Evolutionary conservation across 1,140 invertebrate species (phyloP).

Genomic region (Nebria ingens): DNA sequence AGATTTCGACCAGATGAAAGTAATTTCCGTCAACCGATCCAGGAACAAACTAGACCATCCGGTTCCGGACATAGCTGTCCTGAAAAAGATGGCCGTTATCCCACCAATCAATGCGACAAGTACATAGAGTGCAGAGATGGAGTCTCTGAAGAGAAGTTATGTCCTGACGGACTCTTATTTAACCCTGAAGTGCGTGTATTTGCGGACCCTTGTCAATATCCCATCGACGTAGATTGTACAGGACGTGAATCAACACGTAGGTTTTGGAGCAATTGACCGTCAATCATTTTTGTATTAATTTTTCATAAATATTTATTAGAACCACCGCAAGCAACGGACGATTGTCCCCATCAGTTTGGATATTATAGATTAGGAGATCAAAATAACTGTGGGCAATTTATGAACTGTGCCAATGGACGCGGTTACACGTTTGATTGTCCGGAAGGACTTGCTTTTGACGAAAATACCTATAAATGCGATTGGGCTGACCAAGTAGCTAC

Average conservation of each 20-base stretch:
- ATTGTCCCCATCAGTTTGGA: constrained; percentile 78
- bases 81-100: constrained; percentile 24
- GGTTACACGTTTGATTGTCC: constrained; percentile 40
- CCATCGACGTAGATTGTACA: constrained; percentile 66
- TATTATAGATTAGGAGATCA: constrained; percentile 64
- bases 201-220: constrained; percentile 73
- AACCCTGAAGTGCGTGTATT: constrained; percentile 58
- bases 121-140: constrained; percentile 61
- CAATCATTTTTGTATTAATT: background rate
- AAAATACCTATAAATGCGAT: constrained; percentile 65
- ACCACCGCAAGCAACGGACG: constrained; percentile 52
- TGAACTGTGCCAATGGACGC: constrained; percentile 70
- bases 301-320: constrained; percentile 34
- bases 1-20: background rate
- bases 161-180: constrained; percentile 75
- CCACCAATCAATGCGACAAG: constrained; percentile 27
- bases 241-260: constrained; percentile 60
- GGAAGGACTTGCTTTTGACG: constrained; percentile 76
- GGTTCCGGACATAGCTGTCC: constrained; percentile 17
- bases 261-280: constrained; percentile 28
- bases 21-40: constrained; percentile 9
- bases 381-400: constrained; percentile 69
- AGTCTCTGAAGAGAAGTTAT: constrained; percentile 59
- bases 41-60: constrained; percentile 3
- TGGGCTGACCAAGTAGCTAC: constrained; percentile 74